Evolutionary conservation across 2,888 invertebrate species (phyloP), one percentile per base, ranked within the genome.

Genomic region (Malthinus seriepunctatus): DNA sequence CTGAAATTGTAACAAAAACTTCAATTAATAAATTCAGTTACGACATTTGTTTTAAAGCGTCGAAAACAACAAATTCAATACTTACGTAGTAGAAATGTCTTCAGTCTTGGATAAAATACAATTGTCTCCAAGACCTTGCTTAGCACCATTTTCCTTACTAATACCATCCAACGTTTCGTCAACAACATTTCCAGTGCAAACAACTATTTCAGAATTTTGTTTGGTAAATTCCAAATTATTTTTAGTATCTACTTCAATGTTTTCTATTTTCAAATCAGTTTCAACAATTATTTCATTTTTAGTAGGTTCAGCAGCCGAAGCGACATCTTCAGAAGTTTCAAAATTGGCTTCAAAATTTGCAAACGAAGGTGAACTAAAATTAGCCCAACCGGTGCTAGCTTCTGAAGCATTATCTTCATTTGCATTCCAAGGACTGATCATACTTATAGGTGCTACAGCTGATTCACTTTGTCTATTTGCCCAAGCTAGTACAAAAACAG

Each of bases 371-470:
- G 75, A 68, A 65, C 74, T 78, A 65, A 81, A 81, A 63, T 81
- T 77, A 4, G 81, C 81, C 81, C 81, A 81, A 50, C 76, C 77
- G 12, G 62, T 63, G 9, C 64, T 60, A 35, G 35, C 65, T 63
- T 56, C 55, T 5, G 66, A 46, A 6, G 61, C 51, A n/a, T 66
- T 51, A 46, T 67, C 31, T 47, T 67, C 63, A 50, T 61, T 59
- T 1, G 64, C 50, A 37, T 66, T 70, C 77, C 77, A 78, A 3
- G 76, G 76, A 60, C 76, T 48, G 11, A 32, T 38, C 23, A 57
- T 50, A 7, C 34, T 56, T 15, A 63, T 56, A 12, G 66, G 67
- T 12, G 66, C 67, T 5, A 65, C 48, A 8, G 64, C 64, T 4
- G 67, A 66, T 32, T 65, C 61, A 15, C 62, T 66, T 14, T 56